These are phyloP conservation scores for Clitarchus hookeri DNA, from an alignment of 2,888 invertebrate species.

Conservation along the genomic window DNA sequence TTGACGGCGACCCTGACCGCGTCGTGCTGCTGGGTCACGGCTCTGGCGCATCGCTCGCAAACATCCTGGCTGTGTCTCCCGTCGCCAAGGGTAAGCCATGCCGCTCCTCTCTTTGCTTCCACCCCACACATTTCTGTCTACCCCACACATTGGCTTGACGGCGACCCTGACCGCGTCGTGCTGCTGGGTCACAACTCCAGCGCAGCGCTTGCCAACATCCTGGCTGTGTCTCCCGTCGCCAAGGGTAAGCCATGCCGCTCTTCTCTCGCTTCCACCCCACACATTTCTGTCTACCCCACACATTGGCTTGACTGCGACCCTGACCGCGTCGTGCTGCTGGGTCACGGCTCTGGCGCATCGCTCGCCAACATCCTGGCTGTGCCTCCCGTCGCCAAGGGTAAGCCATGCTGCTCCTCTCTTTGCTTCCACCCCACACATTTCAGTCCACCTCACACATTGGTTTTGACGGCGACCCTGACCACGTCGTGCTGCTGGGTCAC, in stretches of 20 bases:
- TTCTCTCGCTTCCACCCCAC: no score
- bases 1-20: slow-evolving; percentile 91
- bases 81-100: slow-evolving; percentile 80
- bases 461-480: slow-evolving; percentile 94
- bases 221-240: slow-evolving; percentile 93
- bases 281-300: no score
- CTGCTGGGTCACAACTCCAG: slow-evolving; percentile 96
- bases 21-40: slow-evolving; percentile 96
- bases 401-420: slow-evolving; percentile 41
- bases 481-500: slow-evolving; percentile 93
- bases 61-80: slow-evolving; percentile 94
- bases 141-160: no score
- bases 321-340: slow-evolving; percentile 89
- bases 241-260: slow-evolving; percentile 67
- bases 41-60: slow-evolving; percentile 94
- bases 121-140: no score
- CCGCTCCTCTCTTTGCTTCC: neutral
- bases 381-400: slow-evolving; percentile 94
- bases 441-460: no score
- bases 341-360: slow-evolving; percentile 96
- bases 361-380: slow-evolving; percentile 94
- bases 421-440: no score
- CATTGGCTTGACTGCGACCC: slow-evolving; percentile 98
- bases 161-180: slow-evolving; percentile 90
- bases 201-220: slow-evolving; percentile 93